These are phyloP conservation scores for Dicerorhinus sumatrensis DNA, from an alignment of 2,113 vertebrate species.

Conservation along the genomic window DNA sequence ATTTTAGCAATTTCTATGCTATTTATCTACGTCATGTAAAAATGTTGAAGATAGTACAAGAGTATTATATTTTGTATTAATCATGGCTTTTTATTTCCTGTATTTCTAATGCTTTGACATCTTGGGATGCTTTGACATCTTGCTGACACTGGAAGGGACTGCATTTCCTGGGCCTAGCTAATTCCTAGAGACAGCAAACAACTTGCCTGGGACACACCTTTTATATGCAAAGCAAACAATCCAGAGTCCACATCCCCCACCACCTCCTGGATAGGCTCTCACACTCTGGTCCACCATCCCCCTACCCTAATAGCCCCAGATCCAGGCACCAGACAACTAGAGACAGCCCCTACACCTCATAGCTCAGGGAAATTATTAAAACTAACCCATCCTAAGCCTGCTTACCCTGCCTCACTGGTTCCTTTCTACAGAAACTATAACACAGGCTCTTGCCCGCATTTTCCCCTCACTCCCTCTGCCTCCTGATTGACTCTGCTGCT, in stretches of 20 bases:
- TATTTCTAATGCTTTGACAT: background rate
- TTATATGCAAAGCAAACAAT: background rate
- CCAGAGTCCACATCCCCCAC: background rate
- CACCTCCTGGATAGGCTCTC: background rate
- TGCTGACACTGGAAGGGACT: no score
- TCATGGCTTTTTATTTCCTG: conserved; percentile 12
- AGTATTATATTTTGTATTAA: background rate
- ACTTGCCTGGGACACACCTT: background rate
- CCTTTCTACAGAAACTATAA: background rate
- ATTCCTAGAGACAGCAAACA: no score
- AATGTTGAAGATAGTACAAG: background rate
- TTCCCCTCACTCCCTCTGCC: no score
- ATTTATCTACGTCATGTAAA: background rate
- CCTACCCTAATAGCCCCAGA: no score
- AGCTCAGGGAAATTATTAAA: no score
- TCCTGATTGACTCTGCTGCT: no score
- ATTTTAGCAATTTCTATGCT: background rate
- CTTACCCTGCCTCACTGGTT: no score
- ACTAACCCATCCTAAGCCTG: no score
- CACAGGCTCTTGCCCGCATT: background rate
- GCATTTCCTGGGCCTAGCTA: no score
- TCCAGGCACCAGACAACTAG: no score
- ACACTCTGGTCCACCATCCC: background rate
- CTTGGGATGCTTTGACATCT: no score
- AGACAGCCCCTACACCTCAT: no score